A percentile compares a stretch with the other conserved stretches of the same genome.
Conservation (phyloP, 2,888 invertebrate genomes). For the Sphaerophoria taeniata region DNA sequence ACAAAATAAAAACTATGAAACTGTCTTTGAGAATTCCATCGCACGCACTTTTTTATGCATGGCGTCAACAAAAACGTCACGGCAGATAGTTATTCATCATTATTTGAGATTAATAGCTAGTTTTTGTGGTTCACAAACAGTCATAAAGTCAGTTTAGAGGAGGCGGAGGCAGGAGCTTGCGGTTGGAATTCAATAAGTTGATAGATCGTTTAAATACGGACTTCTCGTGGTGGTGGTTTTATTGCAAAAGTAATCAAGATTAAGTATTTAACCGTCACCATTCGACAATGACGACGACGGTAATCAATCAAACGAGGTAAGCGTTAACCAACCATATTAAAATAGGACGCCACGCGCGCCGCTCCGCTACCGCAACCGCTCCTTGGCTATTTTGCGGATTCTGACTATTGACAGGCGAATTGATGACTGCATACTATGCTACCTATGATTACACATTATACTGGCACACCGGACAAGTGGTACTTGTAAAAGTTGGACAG, state of each 20-base stretch:
- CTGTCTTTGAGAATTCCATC: conserved; percentile 45
- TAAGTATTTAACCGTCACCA: conserved; percentile 54
- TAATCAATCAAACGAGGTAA: conserved; percentile 71
- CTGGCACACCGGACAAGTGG: not conserved
- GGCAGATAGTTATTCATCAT: conserved; percentile 3
- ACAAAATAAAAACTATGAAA: conserved; percentile 17
- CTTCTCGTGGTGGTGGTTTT: conserved; percentile 58
- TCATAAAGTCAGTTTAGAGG: not conserved
- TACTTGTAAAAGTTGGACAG: too few relatives aligned
- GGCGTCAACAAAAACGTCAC: conserved; percentile 15
- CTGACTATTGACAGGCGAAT: conserved; percentile 55
- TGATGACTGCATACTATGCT: conserved; percentile 60
- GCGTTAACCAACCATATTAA: conserved; percentile 21
- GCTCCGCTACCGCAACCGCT: not conserved
- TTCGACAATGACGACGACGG: conserved; percentile 25
- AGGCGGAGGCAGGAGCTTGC: not conserved
- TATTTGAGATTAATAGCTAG: conserved; percentile 47
- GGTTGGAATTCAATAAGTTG: conserved; percentile 46
- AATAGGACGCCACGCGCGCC: not conserved
- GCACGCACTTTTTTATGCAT: conserved; percentile 55
- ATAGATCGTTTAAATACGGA: conserved; percentile 60
- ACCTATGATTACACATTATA: conserved; percentile 11
- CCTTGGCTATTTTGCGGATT: conserved; percentile 7
- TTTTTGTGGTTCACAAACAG: not conserved
- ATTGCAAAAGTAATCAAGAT: conserved; percentile 67